These are phyloP conservation scores for Axea sp. DNA, from an alignment of 2,888 invertebrate species.

Conservation along the genomic window DNA sequence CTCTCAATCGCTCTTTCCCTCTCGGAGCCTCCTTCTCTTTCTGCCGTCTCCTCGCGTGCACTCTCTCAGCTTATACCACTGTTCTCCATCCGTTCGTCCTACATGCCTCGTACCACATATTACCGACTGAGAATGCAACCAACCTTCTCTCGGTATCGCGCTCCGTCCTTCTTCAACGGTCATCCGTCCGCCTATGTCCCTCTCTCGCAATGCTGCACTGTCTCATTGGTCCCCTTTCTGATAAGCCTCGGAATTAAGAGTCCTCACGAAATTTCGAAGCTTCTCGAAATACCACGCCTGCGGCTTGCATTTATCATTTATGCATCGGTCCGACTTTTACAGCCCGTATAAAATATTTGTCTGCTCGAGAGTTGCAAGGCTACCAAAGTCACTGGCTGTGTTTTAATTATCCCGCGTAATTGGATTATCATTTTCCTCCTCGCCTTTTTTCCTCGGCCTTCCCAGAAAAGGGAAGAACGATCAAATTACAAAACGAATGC, in stretches of 20 bases:
- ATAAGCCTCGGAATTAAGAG: constrained; percentile 57
- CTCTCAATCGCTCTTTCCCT: constrained; percentile 46
- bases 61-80: constrained; percentile 64
- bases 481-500: too few species aligned
- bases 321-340: constrained; percentile 8
- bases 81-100: constrained; percentile 77
- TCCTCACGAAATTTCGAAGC: constrained; percentile 59
- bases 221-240: constrained; percentile 46
- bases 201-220: constrained; percentile 37
- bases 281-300: constrained; percentile 46
- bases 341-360: constrained; percentile 15
- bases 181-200: constrained; percentile 2
- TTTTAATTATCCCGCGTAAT: constrained; percentile 5
- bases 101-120: constrained; percentile 77
- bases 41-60: constrained; percentile 47
- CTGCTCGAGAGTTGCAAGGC: background rate
- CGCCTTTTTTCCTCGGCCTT: too few species aligned
- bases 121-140: constrained; percentile 72
- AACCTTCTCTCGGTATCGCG: constrained; percentile 67
- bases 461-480: too few species aligned
- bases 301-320: constrained; percentile 34
- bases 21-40: too few species aligned
- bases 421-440: constrained; percentile 1
- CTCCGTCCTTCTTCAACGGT: constrained; percentile 53
- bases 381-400: background rate